phyloP scores from a whole-genome alignment of 2,113 vertebrate genomes.

The Bufo bufo region DNA sequence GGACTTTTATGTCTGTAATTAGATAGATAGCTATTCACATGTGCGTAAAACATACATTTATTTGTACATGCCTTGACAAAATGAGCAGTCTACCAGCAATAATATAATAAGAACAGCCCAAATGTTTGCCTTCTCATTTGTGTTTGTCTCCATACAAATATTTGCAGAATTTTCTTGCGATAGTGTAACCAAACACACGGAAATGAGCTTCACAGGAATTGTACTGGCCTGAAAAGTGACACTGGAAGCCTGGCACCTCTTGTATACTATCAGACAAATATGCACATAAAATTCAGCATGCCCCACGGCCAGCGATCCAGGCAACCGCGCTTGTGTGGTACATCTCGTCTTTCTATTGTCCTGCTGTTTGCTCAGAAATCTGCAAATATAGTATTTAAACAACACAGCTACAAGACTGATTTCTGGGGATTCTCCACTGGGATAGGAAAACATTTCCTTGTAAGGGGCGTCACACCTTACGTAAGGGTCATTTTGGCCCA shows the following conservation, averaged over 20 bases:
- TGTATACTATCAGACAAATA: slow-evolving; percentile 37
- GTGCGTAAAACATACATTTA: not conserved
- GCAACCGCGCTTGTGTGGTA: slow-evolving; percentile 8
- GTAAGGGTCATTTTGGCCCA: too few relatives aligned
- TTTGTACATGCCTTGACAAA: slow-evolving; percentile 19
- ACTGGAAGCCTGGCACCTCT: slow-evolving; percentile 28
- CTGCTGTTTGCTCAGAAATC: slow-evolving; percentile 32
- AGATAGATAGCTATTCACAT: not conserved
- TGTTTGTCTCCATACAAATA: slow-evolving; percentile 37
- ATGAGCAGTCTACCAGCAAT: not conserved
- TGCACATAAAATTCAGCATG: not conserved
- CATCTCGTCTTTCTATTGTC: not conserved
- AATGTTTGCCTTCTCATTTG: slow-evolving; percentile 42
- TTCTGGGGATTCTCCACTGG: not conserved
- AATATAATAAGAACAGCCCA: slow-evolving; percentile 36
- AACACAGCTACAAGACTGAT: not conserved
- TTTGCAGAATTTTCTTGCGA: slow-evolving; percentile 36
- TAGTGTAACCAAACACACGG: slow-evolving; percentile 20
- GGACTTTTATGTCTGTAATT: too few relatives aligned
- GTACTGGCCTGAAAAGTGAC: slow-evolving; percentile 2
- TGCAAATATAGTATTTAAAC: not conserved
- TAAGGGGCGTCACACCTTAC: too few relatives aligned
- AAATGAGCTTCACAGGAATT: slow-evolving; percentile 28
- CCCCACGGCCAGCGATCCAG: slow-evolving; percentile 11
- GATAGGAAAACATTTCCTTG: not conserved